Evolutionary conservation across 2,113 vertebrate species (phyloP), one percentile per base, ranked within the genome.

Genomic region (Takifugu bimaculatus): DNA sequence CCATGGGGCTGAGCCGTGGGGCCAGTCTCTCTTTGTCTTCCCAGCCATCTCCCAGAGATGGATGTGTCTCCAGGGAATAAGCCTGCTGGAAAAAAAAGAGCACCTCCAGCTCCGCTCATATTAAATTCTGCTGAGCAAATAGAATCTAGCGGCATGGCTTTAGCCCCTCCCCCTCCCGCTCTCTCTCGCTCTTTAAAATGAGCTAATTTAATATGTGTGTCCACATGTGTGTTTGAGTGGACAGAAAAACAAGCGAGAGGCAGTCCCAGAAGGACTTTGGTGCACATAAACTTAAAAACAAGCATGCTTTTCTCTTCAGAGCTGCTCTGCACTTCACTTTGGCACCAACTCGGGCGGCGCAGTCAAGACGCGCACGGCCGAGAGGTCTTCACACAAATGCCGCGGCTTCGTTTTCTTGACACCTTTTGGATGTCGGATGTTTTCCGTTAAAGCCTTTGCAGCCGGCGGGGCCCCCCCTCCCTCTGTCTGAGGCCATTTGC

Each of bases 51-150:
- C 84, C 70, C 67, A 73, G 84, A 90, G 89, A 90, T 89, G 88
- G 87, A 90, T 90, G 87, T 85, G 86, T 88, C 89, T 90, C 88
- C 69, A 78, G 90, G 86, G 90, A 84, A 79, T 85, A 79, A 77
- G 78, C 77, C 77, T 63, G 6, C 13, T 76, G 75, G 74, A 86
- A 88, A 83, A 88, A 87, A 88, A 20, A 20, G 20, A 89, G 86
- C 84, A 87, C 85, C 83, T 83, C 84, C 67, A 84, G 77, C 79
- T 83, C 20, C 53, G 42, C 79, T 85, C 86, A 88, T 88, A 91
- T 88, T 89, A 88, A 88, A 91, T 91, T 91, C 84, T 91, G 89
- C 88, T 89, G 87, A 87, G 87, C 89, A 89, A 90, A 90, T 88
- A 87, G 80, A 89, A 87, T 84, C 81, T 60, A 64, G 65, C 79